Base-by-base conservation (phyloP, 2,888 invertebrate genomes). In the Drosophila multiciliata region DNA sequence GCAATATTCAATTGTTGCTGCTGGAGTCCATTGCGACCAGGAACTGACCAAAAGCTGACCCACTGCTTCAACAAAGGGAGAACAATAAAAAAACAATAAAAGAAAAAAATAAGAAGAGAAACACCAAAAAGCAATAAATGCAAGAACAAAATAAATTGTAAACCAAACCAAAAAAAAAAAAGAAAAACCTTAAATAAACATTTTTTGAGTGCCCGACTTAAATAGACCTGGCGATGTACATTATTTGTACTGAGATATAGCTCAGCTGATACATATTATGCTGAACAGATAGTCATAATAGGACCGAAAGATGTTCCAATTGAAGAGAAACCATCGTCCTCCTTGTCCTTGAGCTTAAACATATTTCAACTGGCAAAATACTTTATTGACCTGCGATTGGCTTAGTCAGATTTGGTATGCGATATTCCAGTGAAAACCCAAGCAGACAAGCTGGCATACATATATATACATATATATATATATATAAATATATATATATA, bases 1-100 rank as follows among this genome's bases (percentile, higher is more conserved):
- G 84, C 89, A 83, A 87, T 84, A 87, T 82, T 82, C 81, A 81
- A 83, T 83, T 83, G 87, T 77, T 75, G 68, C 52, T 78, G 62
- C 62, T 72, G 48, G 36, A 38, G 54, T 68, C 60, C 65, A 68
- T 64, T 73, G 65, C 26, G 54, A 48, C 45, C 71, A 54, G 23
- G 40, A 54, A 55, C 49, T 50, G 68, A 35, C 58, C 38, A n/a
- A 49, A 57, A 55, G 23, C 68, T 54, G 69, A 23, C 55, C 57
- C 36, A 23, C 40, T n/a, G 68, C 50, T 50, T 12, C 38, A 38
- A 42, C 53, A 50, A 54, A 50, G 59, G 62, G 12, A 49, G 36
- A 64, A 55, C 67, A 57, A 20, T 45, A 55, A 70, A 58, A 49
- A 49, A 17, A 49, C 8, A 49, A 12, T 26, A 48, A 23, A 45